Percentiles rank a stretch among this genome's conserved stretches.
These are phyloP conservation scores for Brachyptera putata DNA, from an alignment of 2,888 invertebrate genomes.

Conservation along the genomic window DNA sequence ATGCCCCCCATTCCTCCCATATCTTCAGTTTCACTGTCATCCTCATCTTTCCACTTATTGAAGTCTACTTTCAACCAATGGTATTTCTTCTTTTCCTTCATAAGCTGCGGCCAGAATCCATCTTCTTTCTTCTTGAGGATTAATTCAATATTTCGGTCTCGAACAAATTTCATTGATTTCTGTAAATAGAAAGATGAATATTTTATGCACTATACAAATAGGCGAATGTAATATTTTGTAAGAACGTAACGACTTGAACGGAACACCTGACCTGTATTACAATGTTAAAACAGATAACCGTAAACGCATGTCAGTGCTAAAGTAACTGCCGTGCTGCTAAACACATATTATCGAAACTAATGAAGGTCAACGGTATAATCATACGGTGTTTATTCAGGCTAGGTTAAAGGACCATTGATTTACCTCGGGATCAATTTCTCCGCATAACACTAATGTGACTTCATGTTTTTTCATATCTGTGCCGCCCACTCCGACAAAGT, in stretches of 20 bases:
- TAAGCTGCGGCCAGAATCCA: conserved; percentile 84
- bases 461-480: conserved; percentile 82
- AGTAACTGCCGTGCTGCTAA: no score
- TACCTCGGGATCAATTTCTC: conserved; percentile 77
- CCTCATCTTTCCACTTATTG: conserved; percentile 96
- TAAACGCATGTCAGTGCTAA: no score
- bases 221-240: not conserved
- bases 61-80: conserved; percentile 98
- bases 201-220: conserved; percentile 31
- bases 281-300: no score
- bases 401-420: conserved; percentile 42
- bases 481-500: conserved; percentile 81
- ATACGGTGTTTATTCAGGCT: not conserved
- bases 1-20: conserved; percentile 35
- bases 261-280: no score
- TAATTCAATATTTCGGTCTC: conserved; percentile 51
- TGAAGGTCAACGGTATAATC: not conserved
- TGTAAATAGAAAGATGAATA: conserved; percentile 35
- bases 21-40: conserved; percentile 80
- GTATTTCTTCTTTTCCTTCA: conserved; percentile 82
- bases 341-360: no score
- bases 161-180: conserved; percentile 51
- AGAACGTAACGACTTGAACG: not conserved
- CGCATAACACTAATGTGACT: conserved; percentile 79
- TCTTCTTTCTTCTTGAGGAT: conserved; percentile 55